Conservation (phyloP, 2,888 invertebrate genomes). For the Cephus rjabovi region DNA sequence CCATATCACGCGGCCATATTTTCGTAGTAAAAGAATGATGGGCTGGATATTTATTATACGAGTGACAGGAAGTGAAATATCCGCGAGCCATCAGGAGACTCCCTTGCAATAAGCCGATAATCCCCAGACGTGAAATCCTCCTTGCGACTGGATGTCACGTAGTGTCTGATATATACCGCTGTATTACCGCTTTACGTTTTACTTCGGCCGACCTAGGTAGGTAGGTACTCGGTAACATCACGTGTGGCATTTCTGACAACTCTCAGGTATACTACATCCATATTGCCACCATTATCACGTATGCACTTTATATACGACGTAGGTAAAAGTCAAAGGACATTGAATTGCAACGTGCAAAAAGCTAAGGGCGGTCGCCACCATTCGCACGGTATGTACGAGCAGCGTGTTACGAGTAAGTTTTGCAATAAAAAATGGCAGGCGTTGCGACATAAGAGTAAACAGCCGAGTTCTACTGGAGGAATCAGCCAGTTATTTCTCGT, state of each 20-base stretch:
- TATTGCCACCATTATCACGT: no score
- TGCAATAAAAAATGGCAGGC: no score
- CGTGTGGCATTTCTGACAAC: neutral
- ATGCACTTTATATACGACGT: no score
- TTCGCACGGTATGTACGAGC: no score
- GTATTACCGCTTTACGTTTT: constrained; percentile 31
- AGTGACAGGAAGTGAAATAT: constrained; percentile 31
- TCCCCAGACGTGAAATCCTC: constrained; percentile 36
- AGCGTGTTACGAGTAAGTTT: no score
- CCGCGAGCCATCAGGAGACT: constrained; percentile 22
- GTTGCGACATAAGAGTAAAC: no score
- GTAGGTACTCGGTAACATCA: neutral
- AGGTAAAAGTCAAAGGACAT: no score
- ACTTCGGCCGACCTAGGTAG: neutral
- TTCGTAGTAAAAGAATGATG: constrained; percentile 3
- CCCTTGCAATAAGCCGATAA: constrained; percentile 42
- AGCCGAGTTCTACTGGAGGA: no score
- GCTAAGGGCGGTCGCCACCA: no score
- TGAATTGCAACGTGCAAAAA: no score
- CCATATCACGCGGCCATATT: neutral
- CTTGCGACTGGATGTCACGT: constrained; percentile 35
- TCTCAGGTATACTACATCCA: no score
- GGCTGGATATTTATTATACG: neutral
- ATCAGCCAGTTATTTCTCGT: neutral
- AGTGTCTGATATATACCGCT: constrained; percentile 33